Evolutionary conservation across 2,888 invertebrate species (phyloP).

Genomic region (Leucoma salicis): DNA sequence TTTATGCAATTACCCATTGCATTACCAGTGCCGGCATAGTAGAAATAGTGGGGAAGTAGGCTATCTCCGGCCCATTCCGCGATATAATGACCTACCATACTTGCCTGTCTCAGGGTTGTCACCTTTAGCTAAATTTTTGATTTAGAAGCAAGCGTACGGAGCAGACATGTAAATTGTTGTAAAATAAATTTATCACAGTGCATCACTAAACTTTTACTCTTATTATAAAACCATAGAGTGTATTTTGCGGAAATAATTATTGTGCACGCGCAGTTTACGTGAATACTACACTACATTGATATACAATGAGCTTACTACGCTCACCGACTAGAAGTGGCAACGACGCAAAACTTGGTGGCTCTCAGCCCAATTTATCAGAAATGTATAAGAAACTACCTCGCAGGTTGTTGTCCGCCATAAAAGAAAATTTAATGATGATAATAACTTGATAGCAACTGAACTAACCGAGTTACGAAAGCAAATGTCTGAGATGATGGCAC

Average conservation of each 20-base stretch:
- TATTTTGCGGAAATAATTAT: conserved; percentile 5
- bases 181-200: no score
- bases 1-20: no score
- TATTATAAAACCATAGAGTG: no score
- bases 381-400: not conserved
- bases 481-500: conserved; percentile 5
- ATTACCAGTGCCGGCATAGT: no score
- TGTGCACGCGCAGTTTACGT: not conserved
- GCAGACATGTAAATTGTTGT: no score
- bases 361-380: conserved; percentile 4
- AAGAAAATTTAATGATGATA: conserved; percentile 1
- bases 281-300: not conserved
- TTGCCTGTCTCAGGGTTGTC: no score
- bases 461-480: conserved; percentile 1
- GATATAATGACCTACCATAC: no score
- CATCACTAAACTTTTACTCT: no score
- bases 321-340: not conserved
- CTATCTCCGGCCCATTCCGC: no score
- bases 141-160: no score
- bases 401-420: not conserved
- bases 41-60: no score
- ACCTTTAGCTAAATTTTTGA: no score
- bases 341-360: not conserved
- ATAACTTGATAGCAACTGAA: not conserved
- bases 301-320: conserved; percentile 1